Percentiles rank a stretch among this genome's conserved stretches.
These are phyloP conservation scores for Pararge aegeria DNA, from an alignment of 1,140 invertebrate genomes.

Conservation along the genomic window DNA sequence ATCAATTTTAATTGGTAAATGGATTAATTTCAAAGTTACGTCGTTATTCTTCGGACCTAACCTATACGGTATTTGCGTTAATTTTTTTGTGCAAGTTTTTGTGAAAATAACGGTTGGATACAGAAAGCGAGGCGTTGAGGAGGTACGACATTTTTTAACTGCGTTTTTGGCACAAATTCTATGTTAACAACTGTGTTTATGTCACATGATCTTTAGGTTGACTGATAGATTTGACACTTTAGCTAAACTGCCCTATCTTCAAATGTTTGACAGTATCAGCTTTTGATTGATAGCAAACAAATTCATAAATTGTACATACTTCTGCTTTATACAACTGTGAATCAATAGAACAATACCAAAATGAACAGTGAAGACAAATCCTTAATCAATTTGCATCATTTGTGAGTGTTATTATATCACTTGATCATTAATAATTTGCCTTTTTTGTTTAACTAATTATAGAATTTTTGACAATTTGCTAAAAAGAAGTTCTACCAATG, in stretches of 20 bases:
- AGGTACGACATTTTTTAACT: constrained; percentile 6
- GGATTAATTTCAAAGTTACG: not conserved
- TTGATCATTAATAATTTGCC: no score
- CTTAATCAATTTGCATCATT: no score
- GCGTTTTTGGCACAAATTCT: constrained; percentile 30
- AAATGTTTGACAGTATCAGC: constrained; percentile 15
- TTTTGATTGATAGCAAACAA: constrained; percentile 18
- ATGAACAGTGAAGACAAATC: no score
- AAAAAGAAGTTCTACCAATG: no score
- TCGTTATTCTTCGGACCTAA: not conserved
- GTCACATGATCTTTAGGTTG: constrained; percentile 40
- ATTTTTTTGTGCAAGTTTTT: constrained; percentile 43
- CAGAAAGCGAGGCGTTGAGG: constrained; percentile 22
- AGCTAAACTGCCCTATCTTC: constrained; percentile 13
- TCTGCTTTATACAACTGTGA: not conserved
- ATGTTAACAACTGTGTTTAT: constrained; percentile 9
- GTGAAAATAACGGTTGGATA: constrained; percentile 37
- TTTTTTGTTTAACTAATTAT: no score
- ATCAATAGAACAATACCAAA: no score
- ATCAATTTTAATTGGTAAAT: no score
- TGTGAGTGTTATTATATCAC: no score
- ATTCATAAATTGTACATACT: constrained; percentile 1
- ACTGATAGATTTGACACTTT: constrained; percentile 39
- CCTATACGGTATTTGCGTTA: constrained; percentile 10
- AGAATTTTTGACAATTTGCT: no score